These are phyloP conservation scores for Opisthocomus hoazin DNA, from an alignment of 2,113 vertebrate species.

Conservation along the genomic window DNA sequence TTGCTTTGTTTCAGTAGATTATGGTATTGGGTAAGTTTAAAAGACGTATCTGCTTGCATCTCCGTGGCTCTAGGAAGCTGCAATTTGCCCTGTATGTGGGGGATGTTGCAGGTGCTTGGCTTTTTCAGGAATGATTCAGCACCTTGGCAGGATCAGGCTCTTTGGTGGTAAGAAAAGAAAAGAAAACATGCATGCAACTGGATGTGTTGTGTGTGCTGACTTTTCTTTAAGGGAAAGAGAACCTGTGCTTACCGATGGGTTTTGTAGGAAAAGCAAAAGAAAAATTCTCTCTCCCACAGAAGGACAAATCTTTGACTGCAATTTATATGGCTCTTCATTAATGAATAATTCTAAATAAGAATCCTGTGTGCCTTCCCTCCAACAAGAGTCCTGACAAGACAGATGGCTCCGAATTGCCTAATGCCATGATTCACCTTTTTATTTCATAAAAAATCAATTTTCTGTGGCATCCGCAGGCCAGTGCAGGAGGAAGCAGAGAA, in stretches of 20 bases:
- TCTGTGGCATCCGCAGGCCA: not conserved
- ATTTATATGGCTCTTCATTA: not conserved
- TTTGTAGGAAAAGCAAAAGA: not conserved
- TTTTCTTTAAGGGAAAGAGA: not conserved
- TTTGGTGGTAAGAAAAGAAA: not conserved
- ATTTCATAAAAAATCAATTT: not conserved
- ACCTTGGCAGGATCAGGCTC: not conserved
- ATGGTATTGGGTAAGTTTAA: fast-evolving
- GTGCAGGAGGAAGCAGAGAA: not conserved
- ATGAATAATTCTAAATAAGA: not conserved
- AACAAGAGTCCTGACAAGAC: not conserved
- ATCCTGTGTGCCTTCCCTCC: not conserved
- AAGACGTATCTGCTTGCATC: not conserved
- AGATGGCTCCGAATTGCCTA: not conserved
- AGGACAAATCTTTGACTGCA: not conserved
- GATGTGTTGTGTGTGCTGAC: not conserved
- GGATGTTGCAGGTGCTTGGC: not conserved
- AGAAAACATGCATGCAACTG: fast-evolving
- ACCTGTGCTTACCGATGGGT: not conserved
- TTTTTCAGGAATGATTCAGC: not conserved
- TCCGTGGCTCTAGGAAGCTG: not conserved
- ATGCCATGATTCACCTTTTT: not conserved
- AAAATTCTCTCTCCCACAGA: fast-evolving
- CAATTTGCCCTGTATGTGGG: fast-evolving
- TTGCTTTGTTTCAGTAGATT: not conserved